phyloP scores from a whole-genome alignment of 2,797 vertebrate species.

The Darevskia mixta region DNA sequence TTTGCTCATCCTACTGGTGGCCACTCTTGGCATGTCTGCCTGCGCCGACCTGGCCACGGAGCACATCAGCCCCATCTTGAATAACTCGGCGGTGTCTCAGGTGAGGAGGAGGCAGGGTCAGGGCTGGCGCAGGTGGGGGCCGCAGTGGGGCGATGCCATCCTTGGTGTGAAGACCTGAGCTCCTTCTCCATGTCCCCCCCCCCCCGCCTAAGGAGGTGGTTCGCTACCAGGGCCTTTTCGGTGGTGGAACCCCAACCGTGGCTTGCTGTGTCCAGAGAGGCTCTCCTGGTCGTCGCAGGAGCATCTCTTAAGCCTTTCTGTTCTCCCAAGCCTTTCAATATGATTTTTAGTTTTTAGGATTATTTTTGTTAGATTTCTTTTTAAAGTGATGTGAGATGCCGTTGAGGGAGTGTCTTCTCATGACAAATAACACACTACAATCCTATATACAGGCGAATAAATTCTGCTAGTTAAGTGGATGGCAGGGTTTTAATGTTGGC shows the following conservation, averaged over 20 bases:
- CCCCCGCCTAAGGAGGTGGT: too few relatives aligned
- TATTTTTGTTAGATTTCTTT: slow-evolving; percentile 83
- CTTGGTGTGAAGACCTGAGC: not conserved
- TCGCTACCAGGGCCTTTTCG: not conserved
- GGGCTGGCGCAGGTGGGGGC: not conserved
- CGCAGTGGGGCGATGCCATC: not conserved
- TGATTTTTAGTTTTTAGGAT: too few relatives aligned
- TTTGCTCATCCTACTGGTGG: slow-evolving; percentile 83
- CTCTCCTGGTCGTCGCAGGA: not conserved
- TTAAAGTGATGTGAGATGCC: slow-evolving; percentile 70
- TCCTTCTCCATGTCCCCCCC: not conserved
- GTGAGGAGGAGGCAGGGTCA: slow-evolving; percentile 65
- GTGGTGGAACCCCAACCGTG: not conserved
- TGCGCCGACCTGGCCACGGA: slow-evolving; percentile 90
- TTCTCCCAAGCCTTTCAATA: too few relatives aligned
- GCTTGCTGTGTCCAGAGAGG: not conserved
- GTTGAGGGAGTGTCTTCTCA: slow-evolving; percentile 71
- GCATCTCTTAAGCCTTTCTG: not conserved
- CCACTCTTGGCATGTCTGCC: slow-evolving; percentile 88
- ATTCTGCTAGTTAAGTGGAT: slow-evolving; percentile 63
- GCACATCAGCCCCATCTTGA: slow-evolving; percentile 91
- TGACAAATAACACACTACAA: slow-evolving; percentile 71
- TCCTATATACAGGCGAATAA: slow-evolving; percentile 65
- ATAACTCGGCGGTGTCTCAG: slow-evolving; percentile 86
- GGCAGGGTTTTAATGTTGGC: slow-evolving; percentile 68